Evolutionary conservation across 2,797 vertebrate genomes (phyloP), one percentile per base, ranked within the genome.

Genomic region (Ammospiza maritima): DNA sequence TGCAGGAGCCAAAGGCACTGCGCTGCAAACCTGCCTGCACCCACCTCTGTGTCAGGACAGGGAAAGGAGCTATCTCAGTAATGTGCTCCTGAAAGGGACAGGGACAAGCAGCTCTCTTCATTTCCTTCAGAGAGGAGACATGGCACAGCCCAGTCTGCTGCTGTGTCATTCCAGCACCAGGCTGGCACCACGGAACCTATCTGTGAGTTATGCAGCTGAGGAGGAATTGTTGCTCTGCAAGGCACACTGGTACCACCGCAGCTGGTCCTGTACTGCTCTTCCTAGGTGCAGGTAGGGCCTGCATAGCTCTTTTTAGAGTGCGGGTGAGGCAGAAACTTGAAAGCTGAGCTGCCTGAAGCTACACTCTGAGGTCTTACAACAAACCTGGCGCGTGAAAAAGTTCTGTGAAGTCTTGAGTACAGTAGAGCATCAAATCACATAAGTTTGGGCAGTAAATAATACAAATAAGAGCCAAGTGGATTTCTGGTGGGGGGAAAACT

Each of bases 11-110:
- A 25, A 38, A 25, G 38, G 51, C 51, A 14, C 38, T 5, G 29
- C 0, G 0, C 58, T 23, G 73, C 58, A 36, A 27, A 65, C 16
- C 45, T 53, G 44, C 50, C 87, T 4, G 4, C 40, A 14, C 44
- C 19, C 1, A 1, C 45, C 51, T 44, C 58, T 38, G 36, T 0
- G 0, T 22, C 2, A 0, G 18, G 23, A 40, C 47, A 56, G 32
- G 4, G 20, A 66, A 34, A 56, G 66, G 36, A 86, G 21, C 56
- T 40, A 15, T 19, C 53, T 61, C 45, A 27, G 54, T 32, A 26
- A 9, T 3, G 62, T 25, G 58, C 44, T 70, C 0, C 4, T 57
- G 60, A 34, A 60, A 82, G 20, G 45, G 45, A 85, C 29, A 74
- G 25, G n/a, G 60, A 27, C 58, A 57, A 29, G 16, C n/a, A 26